Base-by-base conservation (phyloP, 23 tunicate species). In the Styela clava region DNA sequence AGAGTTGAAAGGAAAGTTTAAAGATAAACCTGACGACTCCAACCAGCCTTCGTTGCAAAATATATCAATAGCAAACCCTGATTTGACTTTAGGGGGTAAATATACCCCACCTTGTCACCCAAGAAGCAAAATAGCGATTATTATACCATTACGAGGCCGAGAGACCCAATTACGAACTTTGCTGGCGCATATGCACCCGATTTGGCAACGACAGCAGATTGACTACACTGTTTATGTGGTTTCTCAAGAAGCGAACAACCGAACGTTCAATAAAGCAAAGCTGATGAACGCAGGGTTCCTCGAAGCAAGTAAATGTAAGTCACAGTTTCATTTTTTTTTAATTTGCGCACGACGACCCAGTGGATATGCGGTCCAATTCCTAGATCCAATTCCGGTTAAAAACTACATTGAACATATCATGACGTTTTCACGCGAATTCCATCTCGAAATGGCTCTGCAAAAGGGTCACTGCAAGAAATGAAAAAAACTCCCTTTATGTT, bases 281-380 rank as follows among this genome's bases (percentile, higher is more conserved):
- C 52, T 87, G 30, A 84, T 87, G 86, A 87, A 87, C 77, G 86
- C 78, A n/a, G 92, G 92, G 16, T 83, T 87, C 44, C 67, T 61
- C 9, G 69, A 83, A 83, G 85, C 85, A 16, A 31, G 32, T 12
- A 71, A 71, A 32, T 30, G 77, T 71, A 32, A 71, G 77, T 71
- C n/a, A n/a, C n/a, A n/a, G n/a, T n/a, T n/a, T n/a, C n/a, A n/a
- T n/a, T n/a, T n/a, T n/a, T n/a, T n/a, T n/a, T n/a, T n/a, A n/a
- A n/a, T n/a, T n/a, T n/a, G n/a, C n/a, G n/a, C n/a, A n/a, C n/a
- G n/a, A n/a, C n/a, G n/a, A n/a, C n/a, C n/a, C n/a, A n/a, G n/a
- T n/a, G n/a, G n/a, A n/a, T n/a, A n/a, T n/a, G n/a, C n/a, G n/a
- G n/a, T n/a, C n/a, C n/a, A n/a, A n/a, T n/a, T n/a, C n/a, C n/a